phyloP scores from a whole-genome alignment of 2,888 invertebrate genomes.

The Melanostoma mellinum region DNA sequence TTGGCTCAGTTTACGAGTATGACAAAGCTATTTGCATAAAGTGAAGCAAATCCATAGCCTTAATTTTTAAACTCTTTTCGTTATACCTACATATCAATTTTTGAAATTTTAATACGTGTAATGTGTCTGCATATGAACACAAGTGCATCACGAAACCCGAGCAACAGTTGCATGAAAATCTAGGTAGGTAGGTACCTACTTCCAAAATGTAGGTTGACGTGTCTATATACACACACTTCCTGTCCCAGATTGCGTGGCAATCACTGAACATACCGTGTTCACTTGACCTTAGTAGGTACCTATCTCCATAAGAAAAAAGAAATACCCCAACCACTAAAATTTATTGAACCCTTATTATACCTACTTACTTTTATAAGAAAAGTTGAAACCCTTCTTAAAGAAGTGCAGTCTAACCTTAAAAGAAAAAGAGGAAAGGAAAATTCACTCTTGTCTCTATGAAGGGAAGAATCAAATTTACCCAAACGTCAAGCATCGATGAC shows the following conservation, averaged over 20 bases:
- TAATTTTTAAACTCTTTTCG: no score
- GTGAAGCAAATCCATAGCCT: no score
- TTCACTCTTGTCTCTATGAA: background rate
- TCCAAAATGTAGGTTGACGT: background rate
- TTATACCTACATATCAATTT: no score
- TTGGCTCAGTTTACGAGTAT: no score
- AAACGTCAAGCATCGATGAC: constrained; percentile 14
- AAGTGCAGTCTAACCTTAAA: constrained; percentile 24
- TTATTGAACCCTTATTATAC: constrained; percentile 13
- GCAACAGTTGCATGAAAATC: constrained; percentile 1
- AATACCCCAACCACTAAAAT: constrained; percentile 9
- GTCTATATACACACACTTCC: constrained; percentile 1
- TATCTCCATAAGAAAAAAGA: background rate
- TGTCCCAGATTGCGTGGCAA: constrained; percentile 12
- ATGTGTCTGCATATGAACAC: no score
- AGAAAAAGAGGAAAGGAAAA: constrained; percentile 3
- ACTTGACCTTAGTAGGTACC: constrained; percentile 24
- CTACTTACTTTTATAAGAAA: background rate
- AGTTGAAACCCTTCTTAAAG: constrained; percentile 28
- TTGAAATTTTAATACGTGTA: no score
- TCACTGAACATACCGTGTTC: constrained; percentile 23
- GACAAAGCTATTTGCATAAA: no score
- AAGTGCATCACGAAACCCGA: background rate
- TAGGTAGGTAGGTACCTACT: background rate
- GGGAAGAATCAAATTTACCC: constrained; percentile 46